Conservation (phyloP, 2,113 vertebrate species). For the Rana temporaria region DNA sequence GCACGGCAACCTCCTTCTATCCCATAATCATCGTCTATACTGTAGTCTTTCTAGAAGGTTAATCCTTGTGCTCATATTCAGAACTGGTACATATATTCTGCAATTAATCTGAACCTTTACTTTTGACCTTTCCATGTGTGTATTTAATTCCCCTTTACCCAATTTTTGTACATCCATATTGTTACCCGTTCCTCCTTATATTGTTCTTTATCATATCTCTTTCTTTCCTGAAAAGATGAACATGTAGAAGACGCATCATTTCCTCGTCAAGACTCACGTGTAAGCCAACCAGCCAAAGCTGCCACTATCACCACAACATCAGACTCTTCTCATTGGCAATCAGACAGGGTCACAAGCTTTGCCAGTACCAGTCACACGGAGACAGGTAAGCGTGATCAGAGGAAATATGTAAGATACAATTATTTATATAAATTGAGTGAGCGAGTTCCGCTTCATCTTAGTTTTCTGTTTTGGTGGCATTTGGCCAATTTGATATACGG, state of each 20-base stretch:
- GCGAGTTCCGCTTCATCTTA: too few relatives aligned
- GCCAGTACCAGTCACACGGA: constrained; percentile 34
- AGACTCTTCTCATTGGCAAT: constrained; percentile 78
- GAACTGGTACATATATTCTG: too few relatives aligned
- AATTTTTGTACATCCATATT: neutral
- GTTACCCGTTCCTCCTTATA: neutral
- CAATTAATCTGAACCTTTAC: too few relatives aligned
- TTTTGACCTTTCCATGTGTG: too few relatives aligned
- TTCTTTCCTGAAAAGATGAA: constrained; percentile 70
- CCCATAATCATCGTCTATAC: too few relatives aligned
- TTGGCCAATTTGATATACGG: too few relatives aligned
- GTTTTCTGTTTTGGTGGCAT: too few relatives aligned
- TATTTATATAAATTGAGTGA: too few relatives aligned
- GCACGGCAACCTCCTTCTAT: too few relatives aligned
- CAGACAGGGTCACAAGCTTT: constrained; percentile 73
- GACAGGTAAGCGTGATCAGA: constrained; percentile 4
- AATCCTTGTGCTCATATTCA: too few relatives aligned
- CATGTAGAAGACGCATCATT: constrained; percentile 78
- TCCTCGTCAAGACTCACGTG: constrained; percentile 80
- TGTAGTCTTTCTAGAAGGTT: too few relatives aligned
- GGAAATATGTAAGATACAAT: neutral
- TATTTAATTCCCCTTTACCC: neutral
- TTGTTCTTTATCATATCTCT: neutral
- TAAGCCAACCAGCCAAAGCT: constrained; percentile 86
- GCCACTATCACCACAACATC: constrained; percentile 72